Base-by-base conservation (phyloP, 2,113 vertebrate genomes). In the Brachypodius melanocephalos region DNA sequence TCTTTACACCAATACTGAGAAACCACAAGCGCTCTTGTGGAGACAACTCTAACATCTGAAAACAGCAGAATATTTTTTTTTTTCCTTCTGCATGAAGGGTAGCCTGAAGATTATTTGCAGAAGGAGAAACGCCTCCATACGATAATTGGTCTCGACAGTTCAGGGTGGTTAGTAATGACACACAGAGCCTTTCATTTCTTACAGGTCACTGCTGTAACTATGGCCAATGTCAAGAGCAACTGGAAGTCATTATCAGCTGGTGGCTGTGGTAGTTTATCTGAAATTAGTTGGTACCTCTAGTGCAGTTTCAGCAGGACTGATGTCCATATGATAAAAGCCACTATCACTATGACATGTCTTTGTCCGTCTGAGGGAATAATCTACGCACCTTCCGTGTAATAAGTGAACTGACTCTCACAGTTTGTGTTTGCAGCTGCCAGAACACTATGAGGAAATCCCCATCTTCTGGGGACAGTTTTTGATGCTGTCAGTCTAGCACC, bases 201-300 rank as follows among this genome's bases (percentile, higher is more conserved):
- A 76, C 26, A 88, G 95, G 95, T 95, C 85, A 79, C 76, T 67
- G 66, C 88, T 88, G 3, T 81, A 94, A 94, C 74, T 78, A 83
- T 42, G 55, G 80, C 63, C 80, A 81, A 78, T 83, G 93, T 92
- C 85, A 89, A 54, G 8, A 93, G 83, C 79, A 75, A 90, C 84
- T 90, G 91, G 62, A 89, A 95, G 76, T 82, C 91, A 93, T 94
- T 89, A 95, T 75, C 77, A 75, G 81, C 67, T 84, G 62, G 65
- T 59, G 59, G 76, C 66, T 88, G 85, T 24, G 32, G 83, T 67
- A 89, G 74, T 80, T 95, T 77, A 78, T 89, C 69, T 92, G 59
- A 94, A 93, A 95, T 85, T 66, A 92, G 55, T 34, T 84, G 77
- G 83, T 55, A 80, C 74, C 36, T 62, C 59, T 83, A 66, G 58